phyloP scores from a whole-genome alignment of 2,113 vertebrate genomes.

The Octodon degus region DNA sequence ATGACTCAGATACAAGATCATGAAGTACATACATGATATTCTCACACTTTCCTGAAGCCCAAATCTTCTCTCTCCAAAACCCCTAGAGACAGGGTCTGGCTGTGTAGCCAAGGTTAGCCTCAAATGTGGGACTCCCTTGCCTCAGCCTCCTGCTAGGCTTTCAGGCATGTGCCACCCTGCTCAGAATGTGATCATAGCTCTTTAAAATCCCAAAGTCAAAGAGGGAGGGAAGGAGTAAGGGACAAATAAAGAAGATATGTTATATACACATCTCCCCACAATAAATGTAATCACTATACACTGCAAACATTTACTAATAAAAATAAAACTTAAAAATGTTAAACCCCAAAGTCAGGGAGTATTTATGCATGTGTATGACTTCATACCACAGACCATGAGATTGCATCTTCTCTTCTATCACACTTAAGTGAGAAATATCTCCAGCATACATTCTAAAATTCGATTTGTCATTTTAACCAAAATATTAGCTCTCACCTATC shows the following conservation, averaged over 20 bases:
- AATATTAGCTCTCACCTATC: conserved; percentile 47
- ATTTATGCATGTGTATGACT: background rate
- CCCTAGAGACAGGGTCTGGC: too few relatives aligned
- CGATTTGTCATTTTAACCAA: conserved; percentile 46
- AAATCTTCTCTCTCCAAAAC: conserved; percentile 43
- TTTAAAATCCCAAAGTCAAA: conserved; percentile 26
- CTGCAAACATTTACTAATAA: background rate
- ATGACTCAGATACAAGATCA: background rate
- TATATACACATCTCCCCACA: background rate
- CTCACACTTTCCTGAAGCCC: conserved; percentile 28
- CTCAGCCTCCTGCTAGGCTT: background rate
- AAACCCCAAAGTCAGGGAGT: background rate
- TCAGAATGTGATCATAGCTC: background rate
- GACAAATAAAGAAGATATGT: background rate
- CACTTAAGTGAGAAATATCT: conserved; percentile 18
- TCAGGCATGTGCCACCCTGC: background rate
- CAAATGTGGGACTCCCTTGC: background rate
- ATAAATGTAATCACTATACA: background rate
- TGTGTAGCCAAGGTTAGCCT: background rate
- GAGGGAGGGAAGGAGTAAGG: background rate
- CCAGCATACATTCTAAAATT: conserved; percentile 1
- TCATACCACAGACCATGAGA: background rate
- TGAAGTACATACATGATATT: background rate
- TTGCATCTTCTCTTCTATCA: background rate
- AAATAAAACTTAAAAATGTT: background rate